Evolutionary conservation across 2,797 vertebrate genomes (phyloP).

Genomic region (Crax fasciolata): DNA sequence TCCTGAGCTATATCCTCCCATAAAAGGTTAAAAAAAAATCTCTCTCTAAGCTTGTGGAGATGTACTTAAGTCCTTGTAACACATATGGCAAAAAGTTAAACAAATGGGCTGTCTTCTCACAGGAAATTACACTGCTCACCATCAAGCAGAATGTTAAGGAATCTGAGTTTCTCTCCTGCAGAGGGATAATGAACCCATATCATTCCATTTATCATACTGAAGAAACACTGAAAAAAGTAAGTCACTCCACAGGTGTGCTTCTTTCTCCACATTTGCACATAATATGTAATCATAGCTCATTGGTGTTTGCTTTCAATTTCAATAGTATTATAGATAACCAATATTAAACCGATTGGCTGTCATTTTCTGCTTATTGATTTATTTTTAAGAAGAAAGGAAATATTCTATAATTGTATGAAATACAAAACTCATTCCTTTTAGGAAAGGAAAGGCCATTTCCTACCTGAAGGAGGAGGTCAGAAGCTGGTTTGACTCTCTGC

Average conservation of each 20-base stretch:
- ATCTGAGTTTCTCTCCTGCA: conserved; percentile 35
- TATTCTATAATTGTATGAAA: neutral
- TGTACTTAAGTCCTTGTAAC: conserved; percentile 16
- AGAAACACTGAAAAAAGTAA: conserved; percentile 27
- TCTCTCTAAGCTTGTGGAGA: neutral
- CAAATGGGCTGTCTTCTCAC: conserved; percentile 50
- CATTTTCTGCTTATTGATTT: conserved; percentile 20
- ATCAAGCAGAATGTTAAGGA: conserved; percentile 47
- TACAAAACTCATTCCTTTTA: neutral
- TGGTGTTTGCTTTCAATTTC: conserved; percentile 34
- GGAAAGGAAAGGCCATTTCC: conserved; percentile 25
- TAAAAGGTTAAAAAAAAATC: neutral
- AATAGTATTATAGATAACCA: conserved; percentile 2
- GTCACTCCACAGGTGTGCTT: conserved; percentile 27
- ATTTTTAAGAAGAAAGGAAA: neutral
- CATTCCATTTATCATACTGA: conserved; percentile 41
- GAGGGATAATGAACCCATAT: conserved; percentile 52
- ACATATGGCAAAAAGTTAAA: conserved; percentile 66
- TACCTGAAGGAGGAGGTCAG: conserved; percentile 93
- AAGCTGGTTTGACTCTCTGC: conserved; percentile 90
- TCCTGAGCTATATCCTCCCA: conserved; percentile 24
- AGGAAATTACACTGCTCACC: conserved; percentile 68
- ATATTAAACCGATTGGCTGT: conserved; percentile 22
- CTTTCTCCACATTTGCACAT: conserved; percentile 14
- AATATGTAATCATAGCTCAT: conserved; percentile 30